Conservation (phyloP, 2,113 vertebrate species). For the Tychaedon coryphoeus region DNA sequence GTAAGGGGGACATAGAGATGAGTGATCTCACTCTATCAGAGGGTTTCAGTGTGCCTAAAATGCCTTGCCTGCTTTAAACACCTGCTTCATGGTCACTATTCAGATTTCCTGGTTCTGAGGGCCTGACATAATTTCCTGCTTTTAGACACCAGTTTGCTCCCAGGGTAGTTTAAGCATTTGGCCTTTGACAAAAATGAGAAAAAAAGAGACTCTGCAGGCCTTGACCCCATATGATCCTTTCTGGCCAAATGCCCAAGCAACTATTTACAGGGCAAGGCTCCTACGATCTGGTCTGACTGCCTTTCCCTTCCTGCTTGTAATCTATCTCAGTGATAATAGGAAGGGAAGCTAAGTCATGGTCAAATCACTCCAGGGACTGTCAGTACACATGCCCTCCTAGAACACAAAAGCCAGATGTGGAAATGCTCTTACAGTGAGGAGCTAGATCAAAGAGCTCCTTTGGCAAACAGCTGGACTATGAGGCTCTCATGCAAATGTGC, state of each 20-base stretch:
- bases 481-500: not conserved
- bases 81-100: not conserved
- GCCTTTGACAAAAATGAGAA: not conserved
- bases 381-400: not conserved
- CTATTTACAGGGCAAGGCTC: not conserved
- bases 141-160: not conserved
- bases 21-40: not conserved
- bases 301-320: not conserved
- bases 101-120: not conserved
- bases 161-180: not conserved
- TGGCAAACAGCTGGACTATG: not conserved
- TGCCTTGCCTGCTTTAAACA: not conserved
- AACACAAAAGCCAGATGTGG: slow-evolving; percentile 14
- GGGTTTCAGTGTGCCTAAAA: not conserved
- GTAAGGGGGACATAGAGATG: not conserved
- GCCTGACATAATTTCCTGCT: not conserved
- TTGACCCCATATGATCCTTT: not conserved
- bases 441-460: slow-evolving; percentile 18
- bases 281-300: not conserved
- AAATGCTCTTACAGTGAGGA: not conserved
- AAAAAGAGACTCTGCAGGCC: not conserved
- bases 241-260: not conserved
- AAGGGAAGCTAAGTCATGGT: slow-evolving; percentile 1
- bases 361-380: slow-evolving; percentile 1
- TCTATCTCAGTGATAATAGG: not conserved